phyloP scores from a whole-genome alignment of 2,797 vertebrate genomes.

The Helicolenus hilgendorfi region DNA sequence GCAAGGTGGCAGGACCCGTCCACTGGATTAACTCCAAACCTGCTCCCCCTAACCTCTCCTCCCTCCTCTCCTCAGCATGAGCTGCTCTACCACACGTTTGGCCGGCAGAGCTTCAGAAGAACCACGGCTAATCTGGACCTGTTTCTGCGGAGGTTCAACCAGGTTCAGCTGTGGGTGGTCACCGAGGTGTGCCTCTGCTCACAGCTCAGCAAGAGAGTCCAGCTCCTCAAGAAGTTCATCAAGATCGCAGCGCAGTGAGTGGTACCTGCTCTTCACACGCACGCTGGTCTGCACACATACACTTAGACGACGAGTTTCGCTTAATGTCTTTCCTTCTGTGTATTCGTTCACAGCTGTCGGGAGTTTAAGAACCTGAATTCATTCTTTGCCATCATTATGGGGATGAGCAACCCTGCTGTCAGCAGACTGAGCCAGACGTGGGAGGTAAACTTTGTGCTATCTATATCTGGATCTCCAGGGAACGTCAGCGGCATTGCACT shows the following conservation, averaged over 20 bases:
- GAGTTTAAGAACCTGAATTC: conserved; percentile 99
- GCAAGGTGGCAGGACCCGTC: background rate
- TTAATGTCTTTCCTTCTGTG: background rate
- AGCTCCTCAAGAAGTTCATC: conserved; percentile 99
- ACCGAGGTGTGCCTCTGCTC: conserved; percentile 97
- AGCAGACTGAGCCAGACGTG: conserved; percentile 96
- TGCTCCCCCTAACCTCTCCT: conserved; percentile 6
- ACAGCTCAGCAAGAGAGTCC: conserved; percentile 98
- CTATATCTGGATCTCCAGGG: background rate
- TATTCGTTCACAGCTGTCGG: conserved; percentile 92
- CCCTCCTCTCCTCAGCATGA: conserved; percentile 91
- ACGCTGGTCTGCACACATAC: background rate
- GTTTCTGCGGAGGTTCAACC: conserved; percentile 98
- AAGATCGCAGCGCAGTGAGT: conserved; percentile 99
- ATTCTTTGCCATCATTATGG: conserved; percentile 99
- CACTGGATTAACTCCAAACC: conserved; percentile 1
- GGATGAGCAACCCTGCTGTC: conserved; percentile 98
- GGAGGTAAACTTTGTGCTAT: conserved; percentile 92
- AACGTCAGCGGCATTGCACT: background rate
- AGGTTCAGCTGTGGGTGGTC: conserved; percentile 99
- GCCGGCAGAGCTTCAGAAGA: conserved; percentile 96
- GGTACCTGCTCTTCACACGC: background rate
- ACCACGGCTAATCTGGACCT: conserved; percentile 97
- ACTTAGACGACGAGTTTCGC: background rate
- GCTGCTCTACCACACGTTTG: conserved; percentile 97